A percentile compares a stretch with the other conserved stretches of the same genome.
phyloP scores from a whole-genome alignment of 2,113 vertebrate genomes.

The Marmota monax region DNA sequence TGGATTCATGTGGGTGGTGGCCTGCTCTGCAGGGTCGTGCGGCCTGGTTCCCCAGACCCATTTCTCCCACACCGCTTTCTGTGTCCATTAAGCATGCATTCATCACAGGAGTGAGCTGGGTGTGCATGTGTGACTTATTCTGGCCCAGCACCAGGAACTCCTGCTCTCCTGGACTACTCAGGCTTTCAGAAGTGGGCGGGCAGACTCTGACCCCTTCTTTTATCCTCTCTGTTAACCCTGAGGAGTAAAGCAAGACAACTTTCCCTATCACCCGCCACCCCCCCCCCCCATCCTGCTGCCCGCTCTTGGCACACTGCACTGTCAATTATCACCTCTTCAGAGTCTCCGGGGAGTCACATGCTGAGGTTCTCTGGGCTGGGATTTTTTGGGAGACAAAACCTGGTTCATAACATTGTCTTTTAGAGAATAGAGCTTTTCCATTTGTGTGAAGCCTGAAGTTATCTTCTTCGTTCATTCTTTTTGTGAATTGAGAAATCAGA shows the following conservation, averaged over 20 bases:
- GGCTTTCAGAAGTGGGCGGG: no score
- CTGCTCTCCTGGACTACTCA: background rate
- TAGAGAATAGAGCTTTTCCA: background rate
- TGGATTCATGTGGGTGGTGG: conserved; percentile 35
- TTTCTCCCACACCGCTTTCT: background rate
- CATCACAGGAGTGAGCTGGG: background rate
- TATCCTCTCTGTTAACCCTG: background rate
- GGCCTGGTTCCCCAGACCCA: background rate
- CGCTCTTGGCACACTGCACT: background rate
- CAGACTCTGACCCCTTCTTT: no score
- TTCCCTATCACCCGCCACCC: background rate
- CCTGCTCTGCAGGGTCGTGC: background rate
- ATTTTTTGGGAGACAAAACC: background rate
- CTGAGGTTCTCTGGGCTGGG: background rate
- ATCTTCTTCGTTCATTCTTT: background rate
- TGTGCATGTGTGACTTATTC: background rate
- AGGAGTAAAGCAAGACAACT: background rate
- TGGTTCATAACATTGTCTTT: background rate
- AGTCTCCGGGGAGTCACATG: background rate
- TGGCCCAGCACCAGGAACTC: background rate
- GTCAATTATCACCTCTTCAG: background rate
- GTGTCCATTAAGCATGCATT: background rate
- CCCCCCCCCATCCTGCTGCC: background rate
- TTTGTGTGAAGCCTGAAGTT: background rate
- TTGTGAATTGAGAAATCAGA: no score